A percentile compares a stretch with the other conserved stretches of the same genome.
These are phyloP conservation scores for Oryctolagus cuniculus DNA, from an alignment of 2,113 vertebrate species.

Conservation along the genomic window mOryCun1.1 NC_091432.1:112555001-112555500, in stretches of 20 bases:
- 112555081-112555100: rapidly evolving
- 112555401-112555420: not conserved
- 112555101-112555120: conserved; percentile 48
- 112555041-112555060: not conserved
- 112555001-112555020: conserved; percentile 38
- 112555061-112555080: not conserved
- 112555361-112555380: conserved; percentile 64
- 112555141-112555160: not conserved
- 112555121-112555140: not conserved
- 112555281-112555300: conserved; percentile 75
- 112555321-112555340: conserved; percentile 69
- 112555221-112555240: conserved; percentile 1
- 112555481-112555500: too few species aligned
- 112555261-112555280: conserved; percentile 41
- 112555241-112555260: conserved; percentile 63
- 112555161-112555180: not conserved
- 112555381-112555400: conserved; percentile 1
- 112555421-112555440: too few species aligned
- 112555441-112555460: not conserved
- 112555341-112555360: conserved; percentile 72
- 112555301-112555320: conserved; percentile 62
- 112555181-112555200: conserved; percentile 43
- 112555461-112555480: not conserved
- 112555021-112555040: conserved; percentile 55
- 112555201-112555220: conserved; percentile 44